Base-by-base conservation (phyloP, 2,797 vertebrate species). In the Pangasius djambal region DNA sequence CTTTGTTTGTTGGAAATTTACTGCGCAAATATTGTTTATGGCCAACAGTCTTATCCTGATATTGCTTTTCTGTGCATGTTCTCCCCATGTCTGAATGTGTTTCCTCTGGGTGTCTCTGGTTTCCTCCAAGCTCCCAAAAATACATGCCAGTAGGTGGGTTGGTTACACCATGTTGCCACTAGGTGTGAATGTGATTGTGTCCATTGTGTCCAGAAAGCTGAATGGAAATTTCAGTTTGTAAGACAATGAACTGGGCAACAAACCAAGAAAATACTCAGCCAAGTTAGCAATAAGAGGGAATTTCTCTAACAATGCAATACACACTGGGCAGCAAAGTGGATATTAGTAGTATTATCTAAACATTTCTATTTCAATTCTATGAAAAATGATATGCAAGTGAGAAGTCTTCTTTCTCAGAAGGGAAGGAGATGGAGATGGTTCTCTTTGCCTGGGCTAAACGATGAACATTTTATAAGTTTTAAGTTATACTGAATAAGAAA, bases 281-380 rank as follows among this genome's bases (percentile, higher is more conserved):
- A 78, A 78, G 37, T 78, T n/a, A 78, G 50, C 28, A 79, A 79
- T 79, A 28, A 50, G 74, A 77, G 40, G 25, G 5, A 28, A 77
- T 77, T 48, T 44, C 20, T 25, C 40, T 4, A 2, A 55, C 50
- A 25, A 7, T 78, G 5, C 2, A 78, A 31, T 50, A 31, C 31
- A 18, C 28, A 52, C 57, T 12, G 34, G 52, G 31, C 16, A 81
- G 50, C n/a, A 57, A 81, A 34, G 8, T 20, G 16, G n/a, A 55
- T 57, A 9, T 34, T 82, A 7, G 6, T 25, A 61, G 20, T 61
- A 25, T 79, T 55, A 9, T 52, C 77, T 16, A 6, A 20, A 25
- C 34, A 28, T 40, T 40, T 40, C 40, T 6, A 40, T 40, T 40
- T 40, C 59, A 82, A 37, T 22, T 61, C 4, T 40, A 25, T 40